Evolutionary conservation across 2,797 vertebrate genomes (phyloP).

Genomic region (Ibycter americanus): DNA sequence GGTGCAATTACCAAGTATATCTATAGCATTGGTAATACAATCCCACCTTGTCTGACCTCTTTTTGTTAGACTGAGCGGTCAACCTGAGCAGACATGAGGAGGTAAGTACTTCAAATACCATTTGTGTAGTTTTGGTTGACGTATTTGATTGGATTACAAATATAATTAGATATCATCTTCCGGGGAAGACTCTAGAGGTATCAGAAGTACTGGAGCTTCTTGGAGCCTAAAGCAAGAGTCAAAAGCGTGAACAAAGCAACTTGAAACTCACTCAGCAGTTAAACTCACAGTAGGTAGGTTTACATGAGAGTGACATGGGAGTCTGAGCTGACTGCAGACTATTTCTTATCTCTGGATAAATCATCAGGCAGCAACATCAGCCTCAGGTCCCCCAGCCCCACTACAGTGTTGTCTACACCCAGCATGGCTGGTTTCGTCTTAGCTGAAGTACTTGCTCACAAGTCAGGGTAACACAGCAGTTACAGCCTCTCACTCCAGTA

Average conservation of each 20-base stretch:
- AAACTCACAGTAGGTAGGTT: not conserved
- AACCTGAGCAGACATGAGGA: not conserved
- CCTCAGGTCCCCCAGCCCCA: not conserved
- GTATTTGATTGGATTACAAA: not conserved
- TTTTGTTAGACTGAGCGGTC: not conserved
- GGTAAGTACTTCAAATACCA: not conserved
- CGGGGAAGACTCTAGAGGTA: not conserved
- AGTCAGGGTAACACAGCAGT: not conserved
- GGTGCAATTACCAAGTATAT: not conserved
- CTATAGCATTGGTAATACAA: not conserved
- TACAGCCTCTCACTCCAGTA: not conserved
- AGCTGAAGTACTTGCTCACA: not conserved
- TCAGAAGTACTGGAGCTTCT: not conserved
- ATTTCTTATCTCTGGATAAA: not conserved
- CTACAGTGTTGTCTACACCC: fast-evolving
- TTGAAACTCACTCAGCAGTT: not conserved
- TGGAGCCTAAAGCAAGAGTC: not conserved
- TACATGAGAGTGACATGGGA: not conserved
- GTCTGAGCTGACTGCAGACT: not conserved
- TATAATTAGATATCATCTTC: not conserved
- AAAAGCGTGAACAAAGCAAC: not conserved
- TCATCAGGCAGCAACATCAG: not conserved
- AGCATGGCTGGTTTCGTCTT: not conserved
- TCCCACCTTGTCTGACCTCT: not conserved
- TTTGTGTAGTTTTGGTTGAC: not conserved